Percentiles rank a stretch among this genome's conserved stretches.
These are phyloP conservation scores for Rhabditophanes sp. DNA, from an alignment of 2,888 invertebrate genomes.

Conservation along the genomic window DNA sequence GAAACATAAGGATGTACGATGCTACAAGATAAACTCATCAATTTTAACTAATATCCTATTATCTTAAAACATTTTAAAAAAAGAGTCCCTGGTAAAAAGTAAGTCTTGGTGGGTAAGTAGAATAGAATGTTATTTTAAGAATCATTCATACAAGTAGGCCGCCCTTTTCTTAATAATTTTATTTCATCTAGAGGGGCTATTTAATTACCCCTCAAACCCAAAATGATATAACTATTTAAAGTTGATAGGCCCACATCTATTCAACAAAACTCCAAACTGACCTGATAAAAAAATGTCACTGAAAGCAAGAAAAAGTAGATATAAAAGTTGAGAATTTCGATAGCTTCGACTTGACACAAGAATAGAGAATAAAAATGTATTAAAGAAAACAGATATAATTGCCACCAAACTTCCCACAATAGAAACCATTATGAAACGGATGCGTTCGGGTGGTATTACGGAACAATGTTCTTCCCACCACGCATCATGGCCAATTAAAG, in stretches of 20 bases:
- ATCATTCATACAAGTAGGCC: too few relatives aligned
- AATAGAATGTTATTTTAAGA: too few relatives aligned
- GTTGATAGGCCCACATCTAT: too few relatives aligned
- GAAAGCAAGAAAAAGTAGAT: constrained; percentile 30
- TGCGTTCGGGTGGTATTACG: constrained; percentile 26
- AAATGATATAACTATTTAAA: too few relatives aligned
- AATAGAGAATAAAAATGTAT: constrained; percentile 33
- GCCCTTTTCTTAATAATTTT: too few relatives aligned
- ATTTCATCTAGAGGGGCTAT: too few relatives aligned
- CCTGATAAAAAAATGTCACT: constrained; percentile 38
- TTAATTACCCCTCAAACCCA: too few relatives aligned
- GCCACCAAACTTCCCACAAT: constrained; percentile 29
- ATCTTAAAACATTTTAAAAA: constrained; percentile 1
- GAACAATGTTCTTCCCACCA: constrained; percentile 28
- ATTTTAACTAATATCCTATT: too few relatives aligned
- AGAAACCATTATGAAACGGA: constrained; percentile 27
- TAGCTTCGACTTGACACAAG: constrained; percentile 23
- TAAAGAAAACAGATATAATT: constrained; percentile 27
- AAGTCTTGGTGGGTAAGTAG: background rate
- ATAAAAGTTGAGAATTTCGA: constrained; percentile 29
- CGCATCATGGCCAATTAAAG: too few relatives aligned
- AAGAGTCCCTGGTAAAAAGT: constrained; percentile 2
- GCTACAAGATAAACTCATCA: constrained; percentile 13
- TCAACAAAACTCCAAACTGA: too few relatives aligned
- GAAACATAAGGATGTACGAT: constrained; percentile 36